These are phyloP conservation scores for Bungarus multicinctus DNA, from an alignment of 2,113 vertebrate species.

Conservation along the genomic window DNA sequence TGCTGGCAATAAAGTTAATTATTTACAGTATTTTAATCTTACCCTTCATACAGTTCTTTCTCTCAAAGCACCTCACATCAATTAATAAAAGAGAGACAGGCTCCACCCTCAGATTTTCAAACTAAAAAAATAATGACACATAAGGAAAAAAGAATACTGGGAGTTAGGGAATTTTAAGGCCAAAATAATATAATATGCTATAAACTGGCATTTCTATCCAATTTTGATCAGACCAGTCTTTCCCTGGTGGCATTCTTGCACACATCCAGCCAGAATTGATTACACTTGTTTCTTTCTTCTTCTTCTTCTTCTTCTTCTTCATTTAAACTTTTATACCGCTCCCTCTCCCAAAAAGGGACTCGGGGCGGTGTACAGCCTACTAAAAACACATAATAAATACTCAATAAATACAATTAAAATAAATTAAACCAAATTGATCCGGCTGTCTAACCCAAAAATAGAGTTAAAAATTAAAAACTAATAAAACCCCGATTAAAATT, in stretches of 20 bases:
- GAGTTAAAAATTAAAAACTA: no score
- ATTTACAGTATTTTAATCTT: background rate
- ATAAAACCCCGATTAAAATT: no score
- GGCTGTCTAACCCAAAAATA: no score
- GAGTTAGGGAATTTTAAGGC: background rate
- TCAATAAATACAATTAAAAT: no score
- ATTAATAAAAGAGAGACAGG: background rate
- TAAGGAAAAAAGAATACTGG: background rate
- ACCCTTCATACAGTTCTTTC: background rate
- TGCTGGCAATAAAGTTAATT: background rate
- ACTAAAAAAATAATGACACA: background rate
- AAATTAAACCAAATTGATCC: no score
- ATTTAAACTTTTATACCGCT: no score
- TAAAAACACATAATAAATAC: no score
- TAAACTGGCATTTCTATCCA: background rate
- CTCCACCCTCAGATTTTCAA: background rate
- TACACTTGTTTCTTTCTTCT: background rate
- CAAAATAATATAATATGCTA: background rate
- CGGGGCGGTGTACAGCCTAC: no score
- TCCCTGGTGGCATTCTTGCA: background rate
- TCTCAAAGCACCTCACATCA: background rate
- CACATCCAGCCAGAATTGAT: background rate
- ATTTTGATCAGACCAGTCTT: background rate
- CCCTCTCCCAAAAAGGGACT: no score
- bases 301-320: no score